A percentile compares a stretch with the other conserved stretches of the same genome.
These are phyloP conservation scores for Sander lucioperca DNA, from an alignment of 2,113 vertebrate species.

Conservation along the genomic window DNA sequence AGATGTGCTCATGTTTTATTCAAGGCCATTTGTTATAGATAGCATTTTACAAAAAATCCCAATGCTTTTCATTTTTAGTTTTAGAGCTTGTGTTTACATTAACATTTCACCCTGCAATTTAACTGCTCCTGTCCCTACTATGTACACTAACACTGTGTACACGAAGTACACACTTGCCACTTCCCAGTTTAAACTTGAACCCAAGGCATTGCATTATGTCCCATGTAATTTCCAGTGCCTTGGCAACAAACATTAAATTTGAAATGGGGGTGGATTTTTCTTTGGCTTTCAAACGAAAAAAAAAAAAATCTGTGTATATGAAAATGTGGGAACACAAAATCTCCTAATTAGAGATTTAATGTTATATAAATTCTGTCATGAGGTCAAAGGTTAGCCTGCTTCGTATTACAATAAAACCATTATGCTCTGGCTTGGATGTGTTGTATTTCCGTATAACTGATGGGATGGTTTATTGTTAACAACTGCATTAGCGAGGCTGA, in stretches of 20 bases:
- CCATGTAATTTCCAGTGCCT: slow-evolving; percentile 8
- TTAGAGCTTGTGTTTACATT: slow-evolving; percentile 36
- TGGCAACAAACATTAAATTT: slow-evolving; percentile 24
- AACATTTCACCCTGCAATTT: slow-evolving; percentile 39
- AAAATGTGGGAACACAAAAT: slow-evolving; percentile 1
- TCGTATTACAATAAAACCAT: slow-evolving; percentile 61
- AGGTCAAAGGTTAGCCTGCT: slow-evolving; percentile 50
- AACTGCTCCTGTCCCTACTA: background rate
- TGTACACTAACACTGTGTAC: background rate
- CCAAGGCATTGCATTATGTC: slow-evolving; percentile 18
- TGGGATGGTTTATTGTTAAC: slow-evolving; percentile 69
- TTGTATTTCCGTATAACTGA: slow-evolving; percentile 55
- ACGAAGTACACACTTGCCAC: background rate
- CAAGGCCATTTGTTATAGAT: slow-evolving; percentile 78
- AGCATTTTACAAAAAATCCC: slow-evolving; percentile 70
- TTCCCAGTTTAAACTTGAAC: slow-evolving; percentile 1
- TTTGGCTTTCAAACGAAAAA: slow-evolving; percentile 7
- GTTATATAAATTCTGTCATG: slow-evolving; percentile 30
- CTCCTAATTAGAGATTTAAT: slow-evolving; percentile 33
- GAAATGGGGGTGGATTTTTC: slow-evolving; percentile 11
- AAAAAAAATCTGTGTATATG: background rate
- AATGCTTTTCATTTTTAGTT: slow-evolving; percentile 55
- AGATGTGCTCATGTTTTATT: slow-evolving; percentile 80
- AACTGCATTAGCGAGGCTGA: slow-evolving; percentile 65
- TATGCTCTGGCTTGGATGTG: slow-evolving; percentile 44